phyloP scores from a whole-genome alignment of 2,797 vertebrate species.

The Gallinago solitaria region DNA sequence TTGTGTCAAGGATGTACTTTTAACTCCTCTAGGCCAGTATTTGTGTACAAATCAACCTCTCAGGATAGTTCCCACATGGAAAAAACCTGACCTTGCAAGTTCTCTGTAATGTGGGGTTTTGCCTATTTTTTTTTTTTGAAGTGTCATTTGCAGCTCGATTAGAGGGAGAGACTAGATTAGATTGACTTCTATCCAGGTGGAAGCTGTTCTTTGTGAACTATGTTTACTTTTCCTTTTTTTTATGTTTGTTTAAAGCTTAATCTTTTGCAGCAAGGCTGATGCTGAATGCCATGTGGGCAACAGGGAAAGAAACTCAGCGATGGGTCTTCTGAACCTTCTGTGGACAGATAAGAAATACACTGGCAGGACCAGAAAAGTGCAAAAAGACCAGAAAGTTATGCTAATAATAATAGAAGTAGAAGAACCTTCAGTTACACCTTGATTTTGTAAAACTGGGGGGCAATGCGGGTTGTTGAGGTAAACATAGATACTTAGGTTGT shows the following conservation, averaged over 20 bases:
- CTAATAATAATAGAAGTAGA: not conserved
- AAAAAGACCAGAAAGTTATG: not conserved
- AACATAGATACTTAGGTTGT: not conserved
- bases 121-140: not conserved
- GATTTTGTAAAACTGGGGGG: accelerated
- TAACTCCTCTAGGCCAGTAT: not conserved
- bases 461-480: not conserved
- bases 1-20: conserved; percentile 2
- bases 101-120: not conserved
- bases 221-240: conserved; percentile 41
- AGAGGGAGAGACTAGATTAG: not conserved
- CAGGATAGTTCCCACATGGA: not conserved
- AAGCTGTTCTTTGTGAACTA: conserved; percentile 34
- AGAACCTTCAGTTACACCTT: not conserved
- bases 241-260: conserved; percentile 23
- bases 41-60: not conserved
- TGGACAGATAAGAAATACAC: not conserved
- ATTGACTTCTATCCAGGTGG: not conserved
- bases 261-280: not conserved
- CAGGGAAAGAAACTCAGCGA: not conserved
- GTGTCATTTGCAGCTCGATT: not conserved
- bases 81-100: conserved; percentile 6
- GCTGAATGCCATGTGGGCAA: not conserved
- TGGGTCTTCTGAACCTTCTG: not conserved
- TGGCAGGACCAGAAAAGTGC: not conserved